A percentile compares a stretch with the other conserved stretches of the same genome.
phyloP scores from a whole-genome alignment of 2,888 invertebrate species.

The Calameuta filiformis region DNA sequence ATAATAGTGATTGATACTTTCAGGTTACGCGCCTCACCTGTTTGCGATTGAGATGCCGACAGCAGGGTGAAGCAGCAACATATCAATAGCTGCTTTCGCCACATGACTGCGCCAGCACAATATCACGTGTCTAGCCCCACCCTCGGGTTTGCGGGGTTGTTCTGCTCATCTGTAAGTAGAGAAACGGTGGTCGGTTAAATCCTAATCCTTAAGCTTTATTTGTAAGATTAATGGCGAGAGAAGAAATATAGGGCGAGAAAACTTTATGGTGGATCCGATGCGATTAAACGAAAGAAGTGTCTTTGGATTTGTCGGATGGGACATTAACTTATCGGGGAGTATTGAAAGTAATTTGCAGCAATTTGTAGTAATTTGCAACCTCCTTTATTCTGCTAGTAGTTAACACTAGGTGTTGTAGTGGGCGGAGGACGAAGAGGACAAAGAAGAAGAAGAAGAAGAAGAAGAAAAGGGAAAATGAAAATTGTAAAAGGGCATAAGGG shows the following conservation, averaged over 20 bases:
- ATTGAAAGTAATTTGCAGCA: neutral
- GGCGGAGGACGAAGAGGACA: neutral
- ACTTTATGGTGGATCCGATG: neutral
- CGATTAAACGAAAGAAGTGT: neutral
- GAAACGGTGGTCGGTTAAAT: neutral
- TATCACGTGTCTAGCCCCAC: slow-evolving; percentile 50
- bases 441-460: slow-evolving; percentile 13
- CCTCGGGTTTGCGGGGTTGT: slow-evolving; percentile 44
- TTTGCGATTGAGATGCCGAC: slow-evolving; percentile 55
- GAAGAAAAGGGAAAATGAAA: slow-evolving; percentile 6
- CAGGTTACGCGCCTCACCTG: slow-evolving; percentile 47
- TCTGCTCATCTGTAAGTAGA: slow-evolving; percentile 52
- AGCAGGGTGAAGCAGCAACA: slow-evolving; percentile 60
- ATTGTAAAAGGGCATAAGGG: neutral
- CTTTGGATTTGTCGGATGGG: neutral
- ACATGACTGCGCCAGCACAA: slow-evolving; percentile 56
- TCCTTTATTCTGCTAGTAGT: neutral
- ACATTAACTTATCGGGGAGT: neutral
- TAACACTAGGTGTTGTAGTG: neutral
- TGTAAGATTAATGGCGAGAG: neutral
- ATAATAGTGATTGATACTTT: slow-evolving; percentile 28
- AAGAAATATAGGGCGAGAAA: neutral
- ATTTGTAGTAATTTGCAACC: neutral
- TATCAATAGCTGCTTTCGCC: slow-evolving; percentile 60
- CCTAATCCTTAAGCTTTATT: neutral